These are phyloP conservation scores for Forbesichthys agassizii DNA, from an alignment of 2,113 vertebrate species.

Conservation along the genomic window DNA sequence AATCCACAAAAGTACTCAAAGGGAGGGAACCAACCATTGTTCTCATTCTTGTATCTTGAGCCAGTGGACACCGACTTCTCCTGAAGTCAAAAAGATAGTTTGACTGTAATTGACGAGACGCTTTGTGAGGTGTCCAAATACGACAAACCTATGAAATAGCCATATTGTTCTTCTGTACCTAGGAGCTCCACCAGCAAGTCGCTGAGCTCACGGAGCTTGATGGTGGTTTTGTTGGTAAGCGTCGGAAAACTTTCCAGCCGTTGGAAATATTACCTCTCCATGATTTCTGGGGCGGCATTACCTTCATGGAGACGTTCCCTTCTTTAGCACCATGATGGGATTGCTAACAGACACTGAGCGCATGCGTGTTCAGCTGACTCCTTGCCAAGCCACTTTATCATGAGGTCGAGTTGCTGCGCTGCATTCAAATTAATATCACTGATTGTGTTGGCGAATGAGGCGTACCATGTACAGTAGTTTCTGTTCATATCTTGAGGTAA, in stretches of 20 bases:
- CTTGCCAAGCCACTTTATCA: constrained; percentile 11
- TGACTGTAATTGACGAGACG: constrained; percentile 11
- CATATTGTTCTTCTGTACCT: constrained; percentile 16
- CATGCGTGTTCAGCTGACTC: constrained; percentile 3
- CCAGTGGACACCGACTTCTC: constrained; percentile 9
- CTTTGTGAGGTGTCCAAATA: constrained; percentile 22
- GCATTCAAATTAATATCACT: not conserved
- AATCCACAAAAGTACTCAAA: constrained; percentile 4
- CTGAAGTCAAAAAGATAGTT: constrained; percentile 12
- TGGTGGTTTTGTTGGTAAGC: constrained; percentile 6
- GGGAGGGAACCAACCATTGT: not conserved
- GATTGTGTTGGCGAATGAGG: constrained; percentile 8
- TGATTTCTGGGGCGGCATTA: constrained; percentile 11
- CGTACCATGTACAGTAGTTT: constrained; percentile 6
- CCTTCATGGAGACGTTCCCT: not conserved
- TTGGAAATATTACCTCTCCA: constrained; percentile 11
- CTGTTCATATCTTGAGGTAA: too few relatives aligned
- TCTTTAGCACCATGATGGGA: not conserved
- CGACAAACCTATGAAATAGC: constrained; percentile 6
- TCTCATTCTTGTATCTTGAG: constrained; percentile 6
- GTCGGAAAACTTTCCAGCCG: not conserved
- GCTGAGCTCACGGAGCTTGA: constrained; percentile 11
- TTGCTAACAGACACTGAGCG: not conserved
- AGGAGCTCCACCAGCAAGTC: constrained; percentile 16
- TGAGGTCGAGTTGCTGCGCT: constrained; percentile 3